Evolutionary conservation across 2,797 vertebrate genomes (phyloP).

Genomic region (Amblyraja radiata): DNA sequence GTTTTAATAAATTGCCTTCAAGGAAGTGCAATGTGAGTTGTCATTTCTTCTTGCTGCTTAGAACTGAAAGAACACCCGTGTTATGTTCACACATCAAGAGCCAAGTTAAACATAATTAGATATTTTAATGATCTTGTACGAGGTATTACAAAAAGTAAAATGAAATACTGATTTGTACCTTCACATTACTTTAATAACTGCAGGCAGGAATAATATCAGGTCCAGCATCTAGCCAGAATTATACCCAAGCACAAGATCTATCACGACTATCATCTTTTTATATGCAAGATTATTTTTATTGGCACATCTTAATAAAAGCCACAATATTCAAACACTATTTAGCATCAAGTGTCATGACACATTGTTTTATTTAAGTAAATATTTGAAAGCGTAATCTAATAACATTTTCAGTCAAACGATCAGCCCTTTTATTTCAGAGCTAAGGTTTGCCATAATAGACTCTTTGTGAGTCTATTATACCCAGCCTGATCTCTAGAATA

Average conservation of each 20-base stretch:
- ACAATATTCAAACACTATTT: background rate
- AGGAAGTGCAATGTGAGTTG: background rate
- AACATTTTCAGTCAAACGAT: background rate
- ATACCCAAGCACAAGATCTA: background rate
- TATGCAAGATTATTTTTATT: background rate
- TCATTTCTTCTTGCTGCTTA: background rate
- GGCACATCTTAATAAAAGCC: background rate
- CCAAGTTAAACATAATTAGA: background rate
- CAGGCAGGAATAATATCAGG: background rate
- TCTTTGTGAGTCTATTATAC: constrained; percentile 2
- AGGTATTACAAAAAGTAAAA: background rate
- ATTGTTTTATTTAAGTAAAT: background rate
- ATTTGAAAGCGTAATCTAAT: background rate
- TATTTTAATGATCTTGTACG: constrained; percentile 2
- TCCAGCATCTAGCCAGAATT: background rate
- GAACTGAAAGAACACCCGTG: background rate
- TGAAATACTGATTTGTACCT: background rate
- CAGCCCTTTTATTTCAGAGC: background rate
- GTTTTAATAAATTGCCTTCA: background rate
- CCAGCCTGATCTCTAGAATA: background rate
- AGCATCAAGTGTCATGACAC: background rate
- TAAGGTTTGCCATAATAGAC: too few species aligned
- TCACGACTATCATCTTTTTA: background rate
- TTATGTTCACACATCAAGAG: background rate
- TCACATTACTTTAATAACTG: background rate